Conservation (phyloP, 2,797 vertebrate species). For the Scarus forsteni region DNA sequence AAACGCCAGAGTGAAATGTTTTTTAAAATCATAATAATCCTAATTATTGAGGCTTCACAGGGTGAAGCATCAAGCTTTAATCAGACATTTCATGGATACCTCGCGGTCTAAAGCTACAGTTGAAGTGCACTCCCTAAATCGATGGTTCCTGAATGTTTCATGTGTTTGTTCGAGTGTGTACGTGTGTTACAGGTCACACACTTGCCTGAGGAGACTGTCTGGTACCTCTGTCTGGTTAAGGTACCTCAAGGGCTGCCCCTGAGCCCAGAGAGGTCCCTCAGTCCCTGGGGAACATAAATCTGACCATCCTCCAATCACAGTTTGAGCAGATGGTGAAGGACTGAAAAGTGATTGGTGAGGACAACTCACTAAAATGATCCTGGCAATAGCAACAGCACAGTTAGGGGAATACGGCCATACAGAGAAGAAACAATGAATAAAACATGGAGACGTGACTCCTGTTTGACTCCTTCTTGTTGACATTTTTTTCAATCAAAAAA, state of each 20-base stretch:
- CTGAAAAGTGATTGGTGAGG: slow-evolving; percentile 38
- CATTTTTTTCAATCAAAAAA: slow-evolving; percentile 22
- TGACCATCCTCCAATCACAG: slow-evolving; percentile 44
- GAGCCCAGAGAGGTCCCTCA: slow-evolving; percentile 36
- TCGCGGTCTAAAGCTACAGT: no score
- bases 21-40: no score
- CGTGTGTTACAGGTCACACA: slow-evolving; percentile 29
- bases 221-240: slow-evolving; percentile 59
- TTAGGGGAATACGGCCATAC: slow-evolving; percentile 42
- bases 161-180: slow-evolving; percentile 21
- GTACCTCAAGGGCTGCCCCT: slow-evolving; percentile 56
- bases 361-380: slow-evolving; percentile 22
- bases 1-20: no score
- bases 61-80: no score
- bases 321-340: slow-evolving; percentile 64
- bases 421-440: slow-evolving; percentile 67
- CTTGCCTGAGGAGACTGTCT: slow-evolving; percentile 61
- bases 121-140: no score
- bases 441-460: slow-evolving; percentile 72
- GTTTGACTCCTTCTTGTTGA: slow-evolving; percentile 60
- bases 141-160: not conserved
- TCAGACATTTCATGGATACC: no score
- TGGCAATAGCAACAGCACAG: slow-evolving; percentile 52
- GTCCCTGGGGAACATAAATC: slow-evolving; percentile 49
- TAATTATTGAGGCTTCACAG: no score